Base-by-base conservation (phyloP, 2,113 vertebrate species). In the Chionodraco myersi region DNA sequence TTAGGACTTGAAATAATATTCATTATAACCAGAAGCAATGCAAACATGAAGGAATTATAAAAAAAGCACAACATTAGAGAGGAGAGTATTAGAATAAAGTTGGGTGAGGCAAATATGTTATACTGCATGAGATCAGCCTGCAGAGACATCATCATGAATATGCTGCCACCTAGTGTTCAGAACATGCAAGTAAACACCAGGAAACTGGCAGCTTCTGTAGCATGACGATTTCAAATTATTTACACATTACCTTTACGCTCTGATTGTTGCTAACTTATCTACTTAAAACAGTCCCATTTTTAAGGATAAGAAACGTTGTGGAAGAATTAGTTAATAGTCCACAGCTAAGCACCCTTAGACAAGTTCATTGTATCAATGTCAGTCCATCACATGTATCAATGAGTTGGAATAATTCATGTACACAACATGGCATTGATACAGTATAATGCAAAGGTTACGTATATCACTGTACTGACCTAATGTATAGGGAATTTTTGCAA, bases 91-190 rank as follows among this genome's bases (percentile, higher is more conserved):
- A 48, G 13, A 34, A 30, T 49, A 13, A 54, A 51, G 9, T 1
- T 41, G 36, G 36, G 7, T 41, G 5, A 41, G 36, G 36, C 36
- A 41, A 36, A 36, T 36, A 30, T 30, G 26, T 30, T 30, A 30
- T 30, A 30, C 26, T 72, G 3, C 41, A 15, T 47, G 45, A 69
- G 4, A n/a, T 54, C 3, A 53, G 44, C 4, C 5, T 57, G 57
- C 23, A 48, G 1, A 62, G 26, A 58, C 2, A 72, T 78, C 73
- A 14, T 11, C 52, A 75, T 70, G 79, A 14, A 34, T 34, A 77
- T 67, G 61, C 52, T 65, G 87, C 26, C 91, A 86, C 59, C 91
- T 88, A 87, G 88, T 90, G 91, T 66, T 84, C 1, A 49, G 41
- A 1, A 57, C 65, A 0, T 70, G 78, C 34, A 83, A 84, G 10